Evolutionary conservation across 2,113 vertebrate genomes (phyloP), one percentile per base, ranked within the genome.

Genomic region (Todiramphus saurophagus): DNA sequence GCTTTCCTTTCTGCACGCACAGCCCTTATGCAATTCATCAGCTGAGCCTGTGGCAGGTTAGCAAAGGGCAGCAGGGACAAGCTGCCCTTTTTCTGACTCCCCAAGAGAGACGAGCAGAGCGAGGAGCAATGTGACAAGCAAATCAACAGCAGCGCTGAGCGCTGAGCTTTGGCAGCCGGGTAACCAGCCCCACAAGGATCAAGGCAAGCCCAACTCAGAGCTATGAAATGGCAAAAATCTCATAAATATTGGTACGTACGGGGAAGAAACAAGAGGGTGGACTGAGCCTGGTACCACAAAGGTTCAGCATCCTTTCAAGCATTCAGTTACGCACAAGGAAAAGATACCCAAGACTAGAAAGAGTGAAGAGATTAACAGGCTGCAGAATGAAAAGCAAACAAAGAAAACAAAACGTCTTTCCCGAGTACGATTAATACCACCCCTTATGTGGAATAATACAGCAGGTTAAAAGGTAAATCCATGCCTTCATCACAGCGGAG

Each of bases 201-300:
- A 23, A 39, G 35, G 39, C 9, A 63, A 87, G 60, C 17, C 23
- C 18, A n/a, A 30, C 9, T 46, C 14, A 51, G 43, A 81, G 48
- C 17, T 56, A 35, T 13, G 16, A 44, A 82, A 64, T 1, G 14
- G 20, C 23, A 87, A 10, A 3, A 8, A 68, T 20, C 64, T 56
- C 53, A 16, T 0, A 43, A 3, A 80, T 83, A 25, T 35, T 0
- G 0, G 14, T 31, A 59, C 13, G 37, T 21, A 13, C 3, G 18
- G 0, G 2, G 35, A 67, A 70, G 33, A 58, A 87, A 74, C 31
- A 48, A 39, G 10, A 62, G 43, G 33, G 44, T 76, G n/a, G 19
- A 68, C 24, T 7, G 28, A 90, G n/a, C 6, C 24, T 58, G n/a
- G 58, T 41, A 74, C 30, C 48, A 51, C 18, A 56, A 37, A 75